These are phyloP conservation scores for Betta splendens DNA, from an alignment of 2,797 vertebrate species.

Conservation along the genomic window DNA sequence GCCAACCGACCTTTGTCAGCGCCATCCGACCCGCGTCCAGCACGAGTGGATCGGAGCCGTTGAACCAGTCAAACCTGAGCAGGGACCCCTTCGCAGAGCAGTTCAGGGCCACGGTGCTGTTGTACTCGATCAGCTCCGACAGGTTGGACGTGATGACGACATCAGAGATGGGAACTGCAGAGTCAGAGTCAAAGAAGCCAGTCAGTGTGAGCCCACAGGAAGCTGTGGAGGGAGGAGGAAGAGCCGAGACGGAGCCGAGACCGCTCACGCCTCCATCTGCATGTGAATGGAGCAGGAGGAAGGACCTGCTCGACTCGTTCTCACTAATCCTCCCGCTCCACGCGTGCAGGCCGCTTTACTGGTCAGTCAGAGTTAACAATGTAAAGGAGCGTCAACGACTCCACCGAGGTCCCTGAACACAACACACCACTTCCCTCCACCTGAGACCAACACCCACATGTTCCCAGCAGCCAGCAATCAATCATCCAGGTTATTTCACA, in stretches of 20 bases:
- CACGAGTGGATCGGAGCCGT: conserved; percentile 3
- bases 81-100: conserved; percentile 72
- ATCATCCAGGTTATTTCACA: no score
- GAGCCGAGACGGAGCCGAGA: neutral
- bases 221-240: no score
- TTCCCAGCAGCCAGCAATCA: no score
- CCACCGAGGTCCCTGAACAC: no score
- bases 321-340: conserved; percentile 3
- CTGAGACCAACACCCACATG: no score
- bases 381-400: conserved; percentile 35
- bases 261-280: neutral
- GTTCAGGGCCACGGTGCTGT: conserved; percentile 65
- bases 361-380: conserved; percentile 22
- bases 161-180: conserved; percentile 62
- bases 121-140: conserved; percentile 54
- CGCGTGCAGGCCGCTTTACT: conserved; percentile 5
- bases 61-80: conserved; percentile 69
- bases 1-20: neutral
- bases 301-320: conserved; percentile 44
- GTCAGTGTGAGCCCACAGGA: neutral
- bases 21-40: conserved; percentile 30
- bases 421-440: no score
- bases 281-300: neutral
- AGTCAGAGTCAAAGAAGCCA: neutral
- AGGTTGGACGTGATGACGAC: conserved; percentile 45